A percentile compares a stretch with the other conserved stretches of the same genome.
These are phyloP conservation scores for Eriocheir sinensis DNA, from an alignment of 1,140 invertebrate genomes.

Conservation along the genomic window DNA sequence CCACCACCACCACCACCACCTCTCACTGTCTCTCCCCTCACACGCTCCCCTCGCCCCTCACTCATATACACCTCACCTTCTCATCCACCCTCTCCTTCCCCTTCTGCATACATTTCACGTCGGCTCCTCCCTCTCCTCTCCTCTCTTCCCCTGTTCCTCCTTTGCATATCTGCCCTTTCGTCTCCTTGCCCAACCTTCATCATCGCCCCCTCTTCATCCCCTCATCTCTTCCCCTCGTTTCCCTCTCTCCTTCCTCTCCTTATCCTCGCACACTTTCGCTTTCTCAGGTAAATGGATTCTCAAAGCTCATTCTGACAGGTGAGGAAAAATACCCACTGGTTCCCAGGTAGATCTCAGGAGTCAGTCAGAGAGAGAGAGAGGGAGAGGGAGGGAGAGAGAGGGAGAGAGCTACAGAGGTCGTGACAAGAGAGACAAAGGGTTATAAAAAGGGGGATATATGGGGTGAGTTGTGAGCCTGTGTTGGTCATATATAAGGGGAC, in stretches of 20 bases:
- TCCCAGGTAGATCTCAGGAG: too few species aligned
- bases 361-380: constrained; percentile 1
- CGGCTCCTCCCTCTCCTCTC: neutral
- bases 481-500: neutral
- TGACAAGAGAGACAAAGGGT: constrained; percentile 11
- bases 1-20: neutral
- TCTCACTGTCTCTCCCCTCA: neutral
- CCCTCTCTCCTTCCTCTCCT: neutral
- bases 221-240: neutral
- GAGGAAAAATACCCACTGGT: too few species aligned
- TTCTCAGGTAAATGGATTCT: too few species aligned
- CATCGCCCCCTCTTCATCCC: neutral
- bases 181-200: neutral
- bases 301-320: too few species aligned
- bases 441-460: neutral
- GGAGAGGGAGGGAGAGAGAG: too few species aligned
- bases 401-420: neutral
- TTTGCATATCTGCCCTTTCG: neutral
- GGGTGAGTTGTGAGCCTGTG: neutral
- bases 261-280: neutral
- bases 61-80: neutral
- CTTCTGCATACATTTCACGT: constrained; percentile 24
- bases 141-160: neutral
- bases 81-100: neutral
- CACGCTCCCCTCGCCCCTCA: neutral